Evolutionary conservation across 1,140 invertebrate genomes (phyloP).

Genomic region (Stratiolaelaps scimitus): DNA sequence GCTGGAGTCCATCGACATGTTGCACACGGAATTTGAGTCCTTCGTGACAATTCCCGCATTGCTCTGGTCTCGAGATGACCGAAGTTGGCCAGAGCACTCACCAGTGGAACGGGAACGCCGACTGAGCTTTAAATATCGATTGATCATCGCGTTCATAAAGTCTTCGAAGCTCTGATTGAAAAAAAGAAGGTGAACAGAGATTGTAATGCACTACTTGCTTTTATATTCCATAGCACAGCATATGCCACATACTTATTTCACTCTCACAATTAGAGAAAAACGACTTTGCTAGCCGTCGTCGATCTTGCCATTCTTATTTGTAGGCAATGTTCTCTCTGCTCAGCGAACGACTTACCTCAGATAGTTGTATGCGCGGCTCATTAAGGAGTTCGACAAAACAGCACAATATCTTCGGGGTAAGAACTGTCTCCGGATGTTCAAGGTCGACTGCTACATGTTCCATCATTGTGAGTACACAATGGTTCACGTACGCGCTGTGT

Average conservation of each 20-base stretch:
- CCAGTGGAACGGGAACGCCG: background rate
- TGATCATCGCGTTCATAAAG: slow-evolving; percentile 28
- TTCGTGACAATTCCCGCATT: background rate
- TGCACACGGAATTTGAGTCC: background rate
- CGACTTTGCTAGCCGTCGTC: too few species aligned
- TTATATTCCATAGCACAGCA: too few species aligned
- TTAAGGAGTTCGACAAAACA: slow-evolving; percentile 23
- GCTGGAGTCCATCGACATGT: background rate
- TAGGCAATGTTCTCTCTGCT: too few species aligned
- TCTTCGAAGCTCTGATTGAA: background rate
- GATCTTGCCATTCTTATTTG: too few species aligned
- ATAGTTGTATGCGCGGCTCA: background rate
- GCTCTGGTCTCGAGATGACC: background rate
- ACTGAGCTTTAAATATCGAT: slow-evolving; percentile 11
- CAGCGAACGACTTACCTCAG: background rate
- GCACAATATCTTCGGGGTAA: slow-evolving; percentile 2
- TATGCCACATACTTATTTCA: too few species aligned
- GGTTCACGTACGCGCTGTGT: slow-evolving; percentile 23
- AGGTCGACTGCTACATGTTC: slow-evolving; percentile 10
- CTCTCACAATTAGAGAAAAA: too few species aligned
- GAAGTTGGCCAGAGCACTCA: background rate
- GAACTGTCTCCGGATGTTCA: background rate
- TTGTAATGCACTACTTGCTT: too few species aligned
- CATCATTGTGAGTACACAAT: slow-evolving; percentile 24
- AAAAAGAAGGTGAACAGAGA: too few species aligned